Percentiles rank a stretch among this genome's conserved stretches.
Evolutionary conservation across 2,888 invertebrate genomes (phyloP).

Genomic region (Papilio elwesi): DNA sequence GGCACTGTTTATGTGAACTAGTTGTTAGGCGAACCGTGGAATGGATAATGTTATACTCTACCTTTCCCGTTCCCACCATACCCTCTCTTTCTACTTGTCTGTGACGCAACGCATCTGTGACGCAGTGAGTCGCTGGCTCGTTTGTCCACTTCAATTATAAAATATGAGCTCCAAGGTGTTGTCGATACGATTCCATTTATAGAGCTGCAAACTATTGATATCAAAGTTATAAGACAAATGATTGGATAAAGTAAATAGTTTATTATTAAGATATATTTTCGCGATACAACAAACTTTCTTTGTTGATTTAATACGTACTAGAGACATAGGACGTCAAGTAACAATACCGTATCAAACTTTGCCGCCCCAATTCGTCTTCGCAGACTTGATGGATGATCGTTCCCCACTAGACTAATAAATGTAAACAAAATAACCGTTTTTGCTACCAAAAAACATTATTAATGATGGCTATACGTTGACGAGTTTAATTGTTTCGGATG

Average conservation of each 20-base stretch:
- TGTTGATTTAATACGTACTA: slow-evolving; percentile 35
- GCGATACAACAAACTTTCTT: slow-evolving; percentile 33
- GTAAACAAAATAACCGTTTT: slow-evolving; percentile 80
- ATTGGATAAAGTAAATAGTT: slow-evolving; percentile 28
- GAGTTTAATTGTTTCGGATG: slow-evolving; percentile 75
- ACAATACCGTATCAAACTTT: slow-evolving; percentile 36
- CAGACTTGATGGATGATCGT: slow-evolving; percentile 75
- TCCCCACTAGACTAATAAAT: slow-evolving; percentile 79
- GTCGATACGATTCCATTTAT: too few species aligned
- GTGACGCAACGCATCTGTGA: too few species aligned
- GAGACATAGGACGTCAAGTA: slow-evolving; percentile 39
- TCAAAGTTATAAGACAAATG: background rate
- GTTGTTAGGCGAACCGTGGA: too few species aligned
- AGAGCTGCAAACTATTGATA: too few species aligned
- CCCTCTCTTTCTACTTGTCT: too few species aligned
- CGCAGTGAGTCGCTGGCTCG: too few species aligned
- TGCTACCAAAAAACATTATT: slow-evolving; percentile 67
- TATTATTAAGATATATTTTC: slow-evolving; percentile 36
- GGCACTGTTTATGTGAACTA: too few species aligned
- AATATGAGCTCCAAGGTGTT: too few species aligned
- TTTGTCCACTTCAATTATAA: too few species aligned
- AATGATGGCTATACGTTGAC: slow-evolving; percentile 71
- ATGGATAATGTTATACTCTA: too few species aligned
- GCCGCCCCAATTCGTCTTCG: slow-evolving; percentile 70
- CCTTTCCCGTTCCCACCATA: too few species aligned